Evolutionary conservation across 2,113 vertebrate species (phyloP).

Genomic region (Indri indri): DNA sequence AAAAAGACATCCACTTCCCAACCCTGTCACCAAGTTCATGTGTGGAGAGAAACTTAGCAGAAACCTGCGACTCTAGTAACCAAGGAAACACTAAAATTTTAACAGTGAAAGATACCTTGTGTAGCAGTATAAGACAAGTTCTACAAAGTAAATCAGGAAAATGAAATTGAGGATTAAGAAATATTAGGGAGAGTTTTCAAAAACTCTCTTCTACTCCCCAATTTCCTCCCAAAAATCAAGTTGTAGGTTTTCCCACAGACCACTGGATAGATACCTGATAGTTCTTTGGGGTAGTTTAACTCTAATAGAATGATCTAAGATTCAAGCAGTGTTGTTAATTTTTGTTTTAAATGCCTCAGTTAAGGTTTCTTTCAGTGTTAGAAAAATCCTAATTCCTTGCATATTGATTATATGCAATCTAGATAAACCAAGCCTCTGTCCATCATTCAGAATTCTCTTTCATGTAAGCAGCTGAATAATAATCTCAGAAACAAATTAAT

Average conservation of each 20-base stretch:
- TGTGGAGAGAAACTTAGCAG: neutral
- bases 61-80: neutral
- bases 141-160: neutral
- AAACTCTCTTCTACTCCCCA: neutral
- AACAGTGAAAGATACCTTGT: neutral
- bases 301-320: neutral
- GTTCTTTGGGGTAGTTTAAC: neutral
- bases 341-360: conserved; percentile 24
- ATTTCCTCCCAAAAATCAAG: neutral
- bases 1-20: neutral
- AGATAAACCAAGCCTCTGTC: neutral
- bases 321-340: neutral
- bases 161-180: neutral
- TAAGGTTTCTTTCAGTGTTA: neutral
- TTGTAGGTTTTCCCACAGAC: neutral
- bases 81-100: neutral
- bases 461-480: neutral
- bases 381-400: neutral
- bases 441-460: neutral
- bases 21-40: neutral
- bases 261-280: neutral
- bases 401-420: neutral
- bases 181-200: conserved; percentile 18
- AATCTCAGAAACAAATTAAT: neutral
- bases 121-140: neutral